These are phyloP conservation scores for Chaetura pelagica DNA, from an alignment of 2,113 vertebrate species.

Conservation along the genomic window DNA sequence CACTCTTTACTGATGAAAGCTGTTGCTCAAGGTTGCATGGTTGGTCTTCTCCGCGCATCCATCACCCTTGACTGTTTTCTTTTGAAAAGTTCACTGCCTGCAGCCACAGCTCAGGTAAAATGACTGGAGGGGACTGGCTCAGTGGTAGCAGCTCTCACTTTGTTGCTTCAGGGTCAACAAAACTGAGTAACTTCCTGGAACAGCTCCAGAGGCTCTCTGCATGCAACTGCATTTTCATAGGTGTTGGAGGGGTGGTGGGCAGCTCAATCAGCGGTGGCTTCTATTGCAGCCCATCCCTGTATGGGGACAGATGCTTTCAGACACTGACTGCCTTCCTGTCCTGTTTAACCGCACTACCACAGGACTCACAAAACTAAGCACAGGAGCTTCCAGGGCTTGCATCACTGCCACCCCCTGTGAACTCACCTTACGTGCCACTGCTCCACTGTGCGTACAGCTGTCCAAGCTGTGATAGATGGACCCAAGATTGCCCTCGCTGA, in stretches of 20 bases:
- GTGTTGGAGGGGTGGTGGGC: neutral
- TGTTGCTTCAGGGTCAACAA: neutral
- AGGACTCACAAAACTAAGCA: neutral
- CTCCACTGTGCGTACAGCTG: neutral
- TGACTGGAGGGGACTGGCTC: neutral
- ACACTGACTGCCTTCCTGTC: neutral
- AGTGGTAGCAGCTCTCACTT: rapidly evolving
- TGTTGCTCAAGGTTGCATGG: neutral
- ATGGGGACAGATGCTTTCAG: neutral
- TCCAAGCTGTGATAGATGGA: neutral
- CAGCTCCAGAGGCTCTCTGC: neutral
- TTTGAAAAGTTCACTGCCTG: neutral
- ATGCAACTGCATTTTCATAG: neutral
- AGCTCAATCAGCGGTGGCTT: neutral
- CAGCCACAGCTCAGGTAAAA: neutral
- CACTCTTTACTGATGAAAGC: neutral
- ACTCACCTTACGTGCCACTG: neutral
- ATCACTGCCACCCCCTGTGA: neutral
- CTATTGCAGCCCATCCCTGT: neutral
- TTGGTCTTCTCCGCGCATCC: neutral
- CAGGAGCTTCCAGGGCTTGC: neutral
- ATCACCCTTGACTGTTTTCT: neutral
- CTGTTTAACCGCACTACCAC: neutral
- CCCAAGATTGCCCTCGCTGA: neutral
- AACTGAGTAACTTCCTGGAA: neutral